Percentiles rank a stretch among this genome's conserved stretches.
phyloP scores from a whole-genome alignment of 2,797 vertebrate genomes.

The Liasis olivaceus region DNA sequence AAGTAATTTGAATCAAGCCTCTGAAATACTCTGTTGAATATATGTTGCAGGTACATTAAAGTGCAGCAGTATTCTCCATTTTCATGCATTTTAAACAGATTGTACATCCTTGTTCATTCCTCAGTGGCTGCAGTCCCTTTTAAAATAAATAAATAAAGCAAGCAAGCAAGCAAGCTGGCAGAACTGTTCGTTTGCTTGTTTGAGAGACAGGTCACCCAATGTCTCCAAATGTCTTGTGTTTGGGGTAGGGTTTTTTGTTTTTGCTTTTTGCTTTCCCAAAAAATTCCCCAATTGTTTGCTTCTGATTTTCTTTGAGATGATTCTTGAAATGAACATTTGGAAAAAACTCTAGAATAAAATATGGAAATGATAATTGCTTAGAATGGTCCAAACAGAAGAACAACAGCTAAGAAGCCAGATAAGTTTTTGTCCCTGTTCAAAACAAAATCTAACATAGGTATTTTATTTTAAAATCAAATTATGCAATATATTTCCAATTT shows the following conservation, averaged over 20 bases:
- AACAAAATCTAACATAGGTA: background rate
- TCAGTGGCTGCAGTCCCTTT: background rate
- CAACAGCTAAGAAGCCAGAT: background rate
- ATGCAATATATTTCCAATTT: background rate
- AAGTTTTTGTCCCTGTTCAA: background rate
- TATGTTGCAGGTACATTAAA: conserved; percentile 29
- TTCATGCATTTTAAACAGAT: conserved; percentile 59
- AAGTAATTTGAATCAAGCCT: conserved; percentile 55
- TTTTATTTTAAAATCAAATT: background rate
- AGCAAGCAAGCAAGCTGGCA: background rate
- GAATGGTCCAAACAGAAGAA: background rate
- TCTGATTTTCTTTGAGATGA: background rate
- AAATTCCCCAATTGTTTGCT: background rate
- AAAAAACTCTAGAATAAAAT: background rate
- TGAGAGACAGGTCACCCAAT: background rate
- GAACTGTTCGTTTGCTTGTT: background rate
- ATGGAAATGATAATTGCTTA: background rate
- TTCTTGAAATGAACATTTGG: background rate
- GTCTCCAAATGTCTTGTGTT: background rate
- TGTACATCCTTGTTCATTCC: conserved; percentile 20
- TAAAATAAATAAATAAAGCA: background rate
- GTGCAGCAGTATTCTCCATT: conserved; percentile 29
- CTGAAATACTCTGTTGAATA: conserved; percentile 45
- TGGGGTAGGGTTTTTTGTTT: background rate
- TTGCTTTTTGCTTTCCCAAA: background rate